Percentiles rank a stretch among this genome's conserved stretches.
These are phyloP conservation scores for Brachycybe producta DNA, from an alignment of 2,888 invertebrate genomes.

Conservation along the genomic window DNA sequence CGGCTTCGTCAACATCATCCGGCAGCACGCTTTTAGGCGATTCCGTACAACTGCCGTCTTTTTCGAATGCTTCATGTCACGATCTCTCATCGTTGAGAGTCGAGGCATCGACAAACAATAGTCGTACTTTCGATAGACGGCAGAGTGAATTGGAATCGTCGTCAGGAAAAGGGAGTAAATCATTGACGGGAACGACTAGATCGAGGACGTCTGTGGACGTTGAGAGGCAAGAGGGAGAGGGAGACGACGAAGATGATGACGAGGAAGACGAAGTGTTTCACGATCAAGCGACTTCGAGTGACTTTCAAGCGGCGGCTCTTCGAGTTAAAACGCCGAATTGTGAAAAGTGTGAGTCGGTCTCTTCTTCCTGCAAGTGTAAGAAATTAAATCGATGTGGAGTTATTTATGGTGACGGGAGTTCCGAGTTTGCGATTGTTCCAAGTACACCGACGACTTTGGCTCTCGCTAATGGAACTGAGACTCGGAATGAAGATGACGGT, in stretches of 20 bases:
- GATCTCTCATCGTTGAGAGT: too few species aligned
- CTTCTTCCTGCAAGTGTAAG: not conserved
- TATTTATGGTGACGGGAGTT: slow-evolving; percentile 3
- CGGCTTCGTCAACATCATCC: slow-evolving; percentile 11
- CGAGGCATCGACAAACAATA: not conserved
- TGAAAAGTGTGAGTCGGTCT: not conserved
- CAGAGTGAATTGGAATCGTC: too few species aligned
- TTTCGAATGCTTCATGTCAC: too few species aligned
- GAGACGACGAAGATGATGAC: slow-evolving; percentile 12
- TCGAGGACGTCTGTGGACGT: not conserved
- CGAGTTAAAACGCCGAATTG: not conserved
- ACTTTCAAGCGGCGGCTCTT: not conserved
- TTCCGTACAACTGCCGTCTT: not conserved
- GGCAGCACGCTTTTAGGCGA: slow-evolving; percentile 10
- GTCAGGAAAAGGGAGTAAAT: too few species aligned
- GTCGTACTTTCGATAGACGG: too few species aligned
- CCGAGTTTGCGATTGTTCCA: not conserved
- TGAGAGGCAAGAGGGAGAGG: slow-evolving; percentile 12
- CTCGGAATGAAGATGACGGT: not conserved
- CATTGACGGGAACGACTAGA: not conserved
- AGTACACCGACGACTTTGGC: not conserved
- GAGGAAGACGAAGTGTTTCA: slow-evolving; percentile 7
- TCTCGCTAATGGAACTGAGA: not conserved
- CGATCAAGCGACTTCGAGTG: too few species aligned
- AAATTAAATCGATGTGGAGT: slow-evolving; percentile 10